Evolutionary conservation across 2,113 vertebrate genomes (phyloP).

Genomic region (Aspidoscelis tigris): DNA sequence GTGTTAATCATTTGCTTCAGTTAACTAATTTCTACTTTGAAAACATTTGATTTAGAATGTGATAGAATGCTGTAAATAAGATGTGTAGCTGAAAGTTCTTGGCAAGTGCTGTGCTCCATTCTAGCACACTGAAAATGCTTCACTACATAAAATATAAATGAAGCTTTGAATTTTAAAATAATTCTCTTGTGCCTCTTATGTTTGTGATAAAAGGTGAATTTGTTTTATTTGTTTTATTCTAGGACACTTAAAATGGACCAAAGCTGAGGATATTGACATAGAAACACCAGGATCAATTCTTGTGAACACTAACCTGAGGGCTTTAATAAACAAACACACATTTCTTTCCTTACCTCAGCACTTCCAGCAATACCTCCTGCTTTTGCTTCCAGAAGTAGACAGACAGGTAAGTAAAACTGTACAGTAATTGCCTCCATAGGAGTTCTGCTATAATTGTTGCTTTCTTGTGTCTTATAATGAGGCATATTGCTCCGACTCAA

Average conservation of each 20-base stretch:
- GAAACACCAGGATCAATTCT: constrained; percentile 89
- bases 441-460: constrained; percentile 28
- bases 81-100: constrained; percentile 28
- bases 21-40: constrained; percentile 36
- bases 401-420: constrained; percentile 81
- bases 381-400: constrained; percentile 88
- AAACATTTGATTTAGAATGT: constrained; percentile 24
- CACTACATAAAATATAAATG: constrained; percentile 36
- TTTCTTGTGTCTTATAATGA: constrained; percentile 33
- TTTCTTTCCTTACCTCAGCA: constrained; percentile 89
- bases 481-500: background rate
- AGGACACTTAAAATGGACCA: constrained; percentile 90
- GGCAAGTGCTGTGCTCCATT: constrained; percentile 21
- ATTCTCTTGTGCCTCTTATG: constrained; percentile 36
- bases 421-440: constrained; percentile 39
- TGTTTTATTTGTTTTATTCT: constrained; percentile 71
- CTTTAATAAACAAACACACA: constrained; percentile 90
- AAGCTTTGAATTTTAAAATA: constrained; percentile 8
- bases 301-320: constrained; percentile 89
- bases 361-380: constrained; percentile 88
- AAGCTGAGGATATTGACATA: constrained; percentile 90
- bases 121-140: constrained; percentile 31
- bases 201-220: constrained; percentile 64
- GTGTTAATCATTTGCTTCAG: background rate
- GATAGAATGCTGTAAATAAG: constrained; percentile 27